Evolutionary conservation across 2,113 vertebrate species (phyloP).

Genomic region (Rhinolophus ferrumequinum): DNA sequence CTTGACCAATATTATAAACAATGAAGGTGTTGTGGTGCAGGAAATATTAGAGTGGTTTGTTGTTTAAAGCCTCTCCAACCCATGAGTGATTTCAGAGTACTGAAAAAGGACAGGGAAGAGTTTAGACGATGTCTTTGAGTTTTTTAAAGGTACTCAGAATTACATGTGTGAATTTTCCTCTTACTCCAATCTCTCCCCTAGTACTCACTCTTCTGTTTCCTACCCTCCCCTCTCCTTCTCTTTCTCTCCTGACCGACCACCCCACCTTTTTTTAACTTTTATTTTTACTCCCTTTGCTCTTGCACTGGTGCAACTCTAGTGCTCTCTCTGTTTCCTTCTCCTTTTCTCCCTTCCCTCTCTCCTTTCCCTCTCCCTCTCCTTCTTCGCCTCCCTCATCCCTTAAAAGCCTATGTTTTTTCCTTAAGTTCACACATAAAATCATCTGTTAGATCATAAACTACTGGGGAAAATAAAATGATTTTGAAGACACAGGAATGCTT

Average conservation of each 20-base stretch:
- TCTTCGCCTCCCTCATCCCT: background rate
- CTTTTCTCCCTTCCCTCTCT: too few species aligned
- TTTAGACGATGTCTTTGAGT: background rate
- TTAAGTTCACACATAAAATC: background rate
- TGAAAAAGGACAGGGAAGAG: background rate
- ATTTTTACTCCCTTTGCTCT: background rate
- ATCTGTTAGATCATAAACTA: background rate
- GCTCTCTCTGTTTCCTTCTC: too few species aligned
- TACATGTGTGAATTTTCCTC: background rate
- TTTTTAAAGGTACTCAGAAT: background rate
- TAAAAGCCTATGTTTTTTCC: background rate
- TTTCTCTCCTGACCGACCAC: background rate
- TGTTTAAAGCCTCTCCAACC: background rate
- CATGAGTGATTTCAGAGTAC: background rate
- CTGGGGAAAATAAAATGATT: background rate
- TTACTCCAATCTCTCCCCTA: background rate
- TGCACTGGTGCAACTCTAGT: background rate
- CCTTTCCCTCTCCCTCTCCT: too few species aligned
- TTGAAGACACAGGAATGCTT: background rate
- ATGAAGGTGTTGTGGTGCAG: background rate
- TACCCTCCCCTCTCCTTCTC: background rate
- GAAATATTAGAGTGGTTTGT: slow-evolving; percentile 20
- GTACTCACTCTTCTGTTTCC: background rate
- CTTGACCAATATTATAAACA: slow-evolving; percentile 64
- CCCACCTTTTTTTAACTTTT: background rate